A percentile compares a stretch with the other conserved stretches of the same genome.
Evolutionary conservation across 2,113 vertebrate species (phyloP).

Genomic region (Tylochromis polylepis): DNA sequence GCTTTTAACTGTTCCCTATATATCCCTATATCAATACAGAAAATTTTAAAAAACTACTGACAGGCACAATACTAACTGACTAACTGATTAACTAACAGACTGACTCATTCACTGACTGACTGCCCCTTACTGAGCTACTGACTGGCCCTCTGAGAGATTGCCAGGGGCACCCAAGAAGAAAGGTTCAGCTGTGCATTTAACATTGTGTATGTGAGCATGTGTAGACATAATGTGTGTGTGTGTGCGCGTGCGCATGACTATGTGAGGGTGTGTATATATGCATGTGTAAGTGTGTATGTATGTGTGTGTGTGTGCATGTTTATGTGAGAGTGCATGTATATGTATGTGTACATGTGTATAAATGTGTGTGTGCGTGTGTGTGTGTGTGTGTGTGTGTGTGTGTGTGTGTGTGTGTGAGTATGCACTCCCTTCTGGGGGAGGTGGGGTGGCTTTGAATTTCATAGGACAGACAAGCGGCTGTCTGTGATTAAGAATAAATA

Average conservation of each 20-base stretch:
- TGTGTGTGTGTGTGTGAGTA: neutral
- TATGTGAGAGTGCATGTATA: neutral
- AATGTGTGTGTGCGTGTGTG: neutral
- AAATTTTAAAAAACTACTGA: neutral
- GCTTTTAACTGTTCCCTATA: neutral
- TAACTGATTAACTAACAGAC: neutral
- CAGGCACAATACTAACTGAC: neutral
- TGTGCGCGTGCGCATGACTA: neutral
- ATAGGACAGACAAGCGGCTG: constrained; percentile 35
- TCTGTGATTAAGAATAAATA: constrained; percentile 72
- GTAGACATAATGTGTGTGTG: neutral
- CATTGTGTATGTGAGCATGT: neutral
- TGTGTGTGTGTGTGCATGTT: neutral
- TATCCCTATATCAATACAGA: neutral
- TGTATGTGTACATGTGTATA: too few relatives aligned
- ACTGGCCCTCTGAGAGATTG: constrained; percentile 7
- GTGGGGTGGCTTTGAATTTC: neutral
- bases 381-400: neutral
- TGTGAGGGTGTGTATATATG: neutral
- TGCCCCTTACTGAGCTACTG: constrained; percentile 9
- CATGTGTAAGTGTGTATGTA: neutral
- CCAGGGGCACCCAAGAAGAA: constrained; percentile 12
- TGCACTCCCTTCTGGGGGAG: neutral
- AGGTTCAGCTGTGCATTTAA: constrained; percentile 51
- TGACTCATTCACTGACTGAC: neutral